Evolutionary conservation across 2,888 invertebrate genomes (phyloP), one percentile per base, ranked within the genome.

Genomic region (Coronaproctus castanopsis): DNA sequence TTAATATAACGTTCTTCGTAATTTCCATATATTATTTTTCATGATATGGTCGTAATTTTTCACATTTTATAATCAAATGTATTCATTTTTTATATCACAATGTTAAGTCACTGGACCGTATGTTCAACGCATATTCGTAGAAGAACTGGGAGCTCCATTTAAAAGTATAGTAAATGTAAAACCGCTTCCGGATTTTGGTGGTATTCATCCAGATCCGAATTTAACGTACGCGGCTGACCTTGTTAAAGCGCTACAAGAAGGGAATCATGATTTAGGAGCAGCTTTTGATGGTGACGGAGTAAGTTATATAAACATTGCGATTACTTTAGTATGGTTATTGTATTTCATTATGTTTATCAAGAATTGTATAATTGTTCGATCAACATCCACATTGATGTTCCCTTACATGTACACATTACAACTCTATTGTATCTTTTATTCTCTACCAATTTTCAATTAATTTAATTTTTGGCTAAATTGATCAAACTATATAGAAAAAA

Each of bases 31-130:
- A n/a, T n/a, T n/a, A n/a, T n/a, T n/a, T n/a, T n/a, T n/a, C n/a
- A n/a, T n/a, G n/a, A n/a, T n/a, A n/a, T n/a, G n/a, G n/a, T n/a
- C n/a, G n/a, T n/a, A n/a, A n/a, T n/a, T n/a, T n/a, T n/a, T n/a
- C n/a, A n/a, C n/a, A n/a, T 19, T 10, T 19, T n/a, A 2, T 21
- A 54, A 2, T 20, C 22, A 1, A 54, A 21, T 1, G 20, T 56
- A 55, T 57, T 58, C 23, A 24, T 54, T 57, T 23, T 49, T 71
- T 74, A 3, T 69, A n/a, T n/a, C n/a, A n/a, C n/a, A n/a, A n/a
- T n/a, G n/a, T n/a, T n/a, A n/a, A 90, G 98, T 97, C 0, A 97
- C 97, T 62, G 98, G 98, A 1, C 88, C 95, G 0, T 99, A 98
- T 74, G 90, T 92, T 0, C 80, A 81, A 65, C 79, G 83, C 59